These are phyloP conservation scores for Uropsilus gracilis DNA, from an alignment of 2,113 vertebrate species.

Conservation along the genomic window DNA sequence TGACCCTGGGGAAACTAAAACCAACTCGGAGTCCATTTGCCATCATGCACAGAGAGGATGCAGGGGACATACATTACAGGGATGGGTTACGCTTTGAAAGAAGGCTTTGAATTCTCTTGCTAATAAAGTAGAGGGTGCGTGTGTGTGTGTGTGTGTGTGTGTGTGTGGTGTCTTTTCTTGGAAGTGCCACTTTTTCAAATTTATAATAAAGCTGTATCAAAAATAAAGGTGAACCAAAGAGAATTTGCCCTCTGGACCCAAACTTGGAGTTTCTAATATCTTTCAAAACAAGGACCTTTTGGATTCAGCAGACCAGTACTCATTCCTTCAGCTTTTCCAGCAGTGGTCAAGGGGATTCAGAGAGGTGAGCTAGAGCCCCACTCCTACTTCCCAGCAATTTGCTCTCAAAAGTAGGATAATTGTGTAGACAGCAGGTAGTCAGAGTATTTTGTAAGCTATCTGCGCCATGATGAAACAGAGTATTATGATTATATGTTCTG, in stretches of 20 bases:
- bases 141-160: fast-evolving
- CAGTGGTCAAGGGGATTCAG: background rate
- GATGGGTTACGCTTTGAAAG: constrained; percentile 14
- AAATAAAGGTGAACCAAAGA: background rate
- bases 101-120: background rate
- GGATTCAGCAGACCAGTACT: background rate
- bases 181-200: background rate
- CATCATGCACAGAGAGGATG: background rate
- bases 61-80: background rate
- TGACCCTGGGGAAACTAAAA: constrained; percentile 19
- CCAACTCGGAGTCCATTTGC: background rate
- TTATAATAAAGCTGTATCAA: background rate
- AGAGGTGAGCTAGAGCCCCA: background rate
- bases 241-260: background rate
- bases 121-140: background rate
- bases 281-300: background rate
- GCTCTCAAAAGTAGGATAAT: background rate
- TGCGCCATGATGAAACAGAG: background rate
- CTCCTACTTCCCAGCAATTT: background rate
- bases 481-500: background rate
- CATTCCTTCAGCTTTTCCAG: background rate
- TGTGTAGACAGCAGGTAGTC: background rate
- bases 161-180: background rate
- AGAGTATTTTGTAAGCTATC: background rate
- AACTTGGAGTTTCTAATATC: background rate